Evolutionary conservation across 2,888 invertebrate genomes (phyloP), one percentile per base, ranked within the genome.

Genomic region (Coenonympha arcania): DNA sequence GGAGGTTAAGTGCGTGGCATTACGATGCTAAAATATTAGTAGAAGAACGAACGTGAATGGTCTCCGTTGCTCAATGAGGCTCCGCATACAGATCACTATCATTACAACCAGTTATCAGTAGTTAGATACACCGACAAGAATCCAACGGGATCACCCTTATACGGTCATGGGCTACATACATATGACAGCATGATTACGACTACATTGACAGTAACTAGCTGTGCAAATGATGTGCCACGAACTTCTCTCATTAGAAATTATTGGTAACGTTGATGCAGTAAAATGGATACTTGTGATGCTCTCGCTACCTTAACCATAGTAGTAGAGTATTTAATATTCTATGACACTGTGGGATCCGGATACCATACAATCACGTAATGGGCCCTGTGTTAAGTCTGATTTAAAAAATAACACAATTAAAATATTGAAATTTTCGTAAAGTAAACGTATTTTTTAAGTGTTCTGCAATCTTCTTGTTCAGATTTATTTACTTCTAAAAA

Each of bases 111-210:
- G 54, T 51, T 52, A 49, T 34, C 39, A 22, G 24, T 39, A 39
- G 39, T 24, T 13, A 43, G 49, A 52, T 34, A 18, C 42, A 19
- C 33, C 16, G 54, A 48, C 46, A 43, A 58, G 58, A 57, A 57
- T 52, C 57, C 61, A 72, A 71, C 73, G 71, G 73, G 66, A 69
- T 55, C 54, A 55, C 61, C 73, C 70, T 33, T 68, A 73, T 55
- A 72, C 66, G 75, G 78, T 33, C 37, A 50, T 11, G 11, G n/a
- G 20, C 19, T 43, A 20, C 42, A 49, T 43, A 31, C 39, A 31
- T 40, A 47, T 9, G 47, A 28, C 47, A 30, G 28, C 28, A 36
- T 20, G 39, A 47, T 31, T 39, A 40, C 39, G 20, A 39, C 22
- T 39, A 22, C 47, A 31, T 31, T 47, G 47, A 39, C 39, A 31